Conservation (phyloP, 2,797 vertebrate species). For the Allobates femoralis region DNA sequence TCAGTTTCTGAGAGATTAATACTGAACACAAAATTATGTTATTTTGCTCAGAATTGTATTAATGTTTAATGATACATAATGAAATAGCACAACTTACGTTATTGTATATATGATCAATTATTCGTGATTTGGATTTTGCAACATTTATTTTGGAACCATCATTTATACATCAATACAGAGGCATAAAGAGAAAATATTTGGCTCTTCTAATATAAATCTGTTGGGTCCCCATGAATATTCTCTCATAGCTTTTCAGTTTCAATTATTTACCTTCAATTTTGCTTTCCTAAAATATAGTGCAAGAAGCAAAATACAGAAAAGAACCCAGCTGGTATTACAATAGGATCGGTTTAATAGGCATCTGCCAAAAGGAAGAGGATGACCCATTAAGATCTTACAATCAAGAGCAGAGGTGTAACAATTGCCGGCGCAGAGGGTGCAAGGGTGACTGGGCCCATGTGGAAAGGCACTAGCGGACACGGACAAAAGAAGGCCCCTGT, state of each 20-base stretch:
- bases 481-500: too few relatives aligned
- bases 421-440: too few relatives aligned
- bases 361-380: too few relatives aligned
- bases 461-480: too few relatives aligned
- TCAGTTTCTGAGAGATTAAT: not conserved
- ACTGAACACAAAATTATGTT: not conserved
- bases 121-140: not conserved
- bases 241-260: not conserved
- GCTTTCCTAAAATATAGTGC: not conserved
- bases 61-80: not conserved
- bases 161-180: not conserved
- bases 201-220: not conserved
- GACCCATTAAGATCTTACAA: too few relatives aligned
- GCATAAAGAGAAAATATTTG: not conserved
- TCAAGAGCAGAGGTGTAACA: too few relatives aligned
- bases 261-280: not conserved
- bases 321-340: not conserved
- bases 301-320: not conserved
- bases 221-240: not conserved
- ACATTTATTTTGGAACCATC: not conserved
- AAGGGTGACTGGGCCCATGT: too few relatives aligned
- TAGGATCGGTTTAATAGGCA: not conserved
- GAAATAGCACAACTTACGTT: not conserved
- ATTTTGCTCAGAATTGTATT: not conserved
- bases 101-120: not conserved